Evolutionary conservation across 2,113 vertebrate genomes (phyloP).

Genomic region (Loxodonta africana): DNA sequence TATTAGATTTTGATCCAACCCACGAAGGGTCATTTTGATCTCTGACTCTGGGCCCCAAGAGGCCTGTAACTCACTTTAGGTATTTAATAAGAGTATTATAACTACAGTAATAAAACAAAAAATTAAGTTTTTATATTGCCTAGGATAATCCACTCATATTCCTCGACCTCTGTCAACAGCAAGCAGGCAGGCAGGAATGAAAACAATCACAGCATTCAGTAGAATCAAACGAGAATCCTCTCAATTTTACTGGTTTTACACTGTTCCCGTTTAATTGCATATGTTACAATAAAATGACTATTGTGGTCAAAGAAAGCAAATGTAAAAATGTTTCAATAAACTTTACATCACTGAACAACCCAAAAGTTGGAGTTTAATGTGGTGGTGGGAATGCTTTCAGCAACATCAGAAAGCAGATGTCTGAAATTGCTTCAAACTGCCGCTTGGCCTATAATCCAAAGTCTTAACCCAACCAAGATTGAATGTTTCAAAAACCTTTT

Average conservation of each 20-base stretch:
- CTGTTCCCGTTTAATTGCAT: conserved; percentile 70
- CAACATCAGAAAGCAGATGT: conserved; percentile 73
- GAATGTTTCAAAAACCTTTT: conserved; percentile 28
- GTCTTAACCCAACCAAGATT: conserved; percentile 56
- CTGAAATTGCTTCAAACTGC: conserved; percentile 64
- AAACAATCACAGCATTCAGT: conserved; percentile 32
- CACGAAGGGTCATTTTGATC: conserved; percentile 45
- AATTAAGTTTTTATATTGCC: background rate
- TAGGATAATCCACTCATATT: background rate
- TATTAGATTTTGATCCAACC: background rate
- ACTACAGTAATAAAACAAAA: conserved; percentile 28
- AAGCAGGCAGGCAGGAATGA: background rate
- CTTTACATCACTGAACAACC: conserved; percentile 56
- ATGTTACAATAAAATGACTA: conserved; percentile 63
- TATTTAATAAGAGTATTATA: conserved; percentile 50
- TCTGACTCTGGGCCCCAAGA: conserved; percentile 19
- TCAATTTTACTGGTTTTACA: conserved; percentile 25
- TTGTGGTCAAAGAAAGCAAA: conserved; percentile 74
- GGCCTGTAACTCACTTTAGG: background rate
- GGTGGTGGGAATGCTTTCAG: conserved; percentile 68
- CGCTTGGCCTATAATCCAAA: conserved; percentile 57
- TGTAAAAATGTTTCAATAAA: conserved; percentile 78
- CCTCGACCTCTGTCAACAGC: conserved; percentile 33
- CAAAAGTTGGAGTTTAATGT: conserved; percentile 51
- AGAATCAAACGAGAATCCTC: conserved; percentile 57